phyloP scores from a whole-genome alignment of 2,888 invertebrate genomes.

The Meiosimyza platycephala region DNA sequence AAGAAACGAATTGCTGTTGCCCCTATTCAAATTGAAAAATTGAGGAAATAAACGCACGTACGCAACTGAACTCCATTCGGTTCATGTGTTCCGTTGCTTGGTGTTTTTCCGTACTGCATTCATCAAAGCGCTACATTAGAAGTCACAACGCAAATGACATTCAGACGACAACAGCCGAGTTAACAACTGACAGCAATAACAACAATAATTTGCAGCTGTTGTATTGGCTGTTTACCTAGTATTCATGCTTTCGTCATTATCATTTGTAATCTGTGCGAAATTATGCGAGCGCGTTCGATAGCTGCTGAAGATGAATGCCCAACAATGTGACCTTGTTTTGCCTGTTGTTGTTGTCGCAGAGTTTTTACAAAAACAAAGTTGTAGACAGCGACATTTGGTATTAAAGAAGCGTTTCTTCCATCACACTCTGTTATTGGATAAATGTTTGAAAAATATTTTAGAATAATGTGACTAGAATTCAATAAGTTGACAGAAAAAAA shows the following conservation, averaged over 20 bases:
- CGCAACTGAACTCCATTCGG: not conserved
- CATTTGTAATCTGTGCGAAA: too few species aligned
- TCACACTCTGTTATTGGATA: not conserved
- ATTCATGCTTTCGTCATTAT: too few species aligned
- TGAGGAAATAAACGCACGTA: slow-evolving; percentile 14
- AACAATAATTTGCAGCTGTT: too few species aligned
- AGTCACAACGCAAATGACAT: too few species aligned
- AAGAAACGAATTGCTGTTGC: too few species aligned
- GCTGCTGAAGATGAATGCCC: not conserved
- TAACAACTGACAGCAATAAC: too few species aligned
- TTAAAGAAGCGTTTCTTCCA: not conserved
- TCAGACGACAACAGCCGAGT: too few species aligned
- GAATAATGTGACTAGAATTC: slow-evolving; percentile 10
- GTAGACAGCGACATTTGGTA: not conserved
- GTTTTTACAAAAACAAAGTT: not conserved
- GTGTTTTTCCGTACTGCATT: too few species aligned
- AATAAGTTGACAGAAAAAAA: not conserved
- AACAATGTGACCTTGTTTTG: not conserved
- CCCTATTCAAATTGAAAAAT: not conserved
- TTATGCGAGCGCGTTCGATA: too few species aligned
- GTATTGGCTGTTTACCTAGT: too few species aligned
- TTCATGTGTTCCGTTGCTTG: too few species aligned
- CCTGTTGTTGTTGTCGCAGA: not conserved
- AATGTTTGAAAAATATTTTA: slow-evolving; percentile 1
- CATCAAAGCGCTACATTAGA: too few species aligned